Base-by-base conservation (phyloP, 2,113 vertebrate species). In the Periophthalmodon schlosseri region DNA sequence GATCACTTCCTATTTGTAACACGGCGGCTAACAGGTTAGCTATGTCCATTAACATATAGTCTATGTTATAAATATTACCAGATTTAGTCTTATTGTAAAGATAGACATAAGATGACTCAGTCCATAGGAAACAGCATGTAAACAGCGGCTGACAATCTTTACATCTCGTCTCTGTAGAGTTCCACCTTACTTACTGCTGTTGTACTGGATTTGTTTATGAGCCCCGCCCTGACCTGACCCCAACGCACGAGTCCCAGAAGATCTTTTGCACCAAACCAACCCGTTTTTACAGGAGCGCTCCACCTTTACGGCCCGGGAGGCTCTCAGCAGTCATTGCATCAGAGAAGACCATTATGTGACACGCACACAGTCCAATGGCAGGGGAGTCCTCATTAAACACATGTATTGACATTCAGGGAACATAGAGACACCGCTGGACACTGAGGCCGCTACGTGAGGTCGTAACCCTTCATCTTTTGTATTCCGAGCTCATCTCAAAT, bases 231-330 rank as follows among this genome's bases (percentile, higher is more conserved):
- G 28, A 36, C 49, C 21, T 71, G 69, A 57, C 15, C 21, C 9
- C 72, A 20, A 70, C 49, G 24, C 15, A 49, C 7, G 20, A 18
- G 24, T 60, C 56, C 72, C 49, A 34, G 0, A 36, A 52, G 61
- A 72, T 21, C 52, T 60, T 70, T 7, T 58, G n/a, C 54, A 70
- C 73, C 54, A 73, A 60, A 80, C 69, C 75, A 66, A 33, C 66
- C 44, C 2, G 61, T 81, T 77, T 63, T 75, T 81, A 78, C 70
- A 69, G 73, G 70, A 57, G 73, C 76, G 77, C 73, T 75, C 69
- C 66, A 78, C 56, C 21, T 77, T 80, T 77, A 83, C 66, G 46
- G 46, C 49, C 24, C 2, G 68, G 46, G 57, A 66, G 69, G 65
- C 14, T 61, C 66, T 69, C 46, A 70, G 47, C 46, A 72, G 69